Conservation (phyloP, 2,888 invertebrate species). For the Tachina lurida region DNA sequence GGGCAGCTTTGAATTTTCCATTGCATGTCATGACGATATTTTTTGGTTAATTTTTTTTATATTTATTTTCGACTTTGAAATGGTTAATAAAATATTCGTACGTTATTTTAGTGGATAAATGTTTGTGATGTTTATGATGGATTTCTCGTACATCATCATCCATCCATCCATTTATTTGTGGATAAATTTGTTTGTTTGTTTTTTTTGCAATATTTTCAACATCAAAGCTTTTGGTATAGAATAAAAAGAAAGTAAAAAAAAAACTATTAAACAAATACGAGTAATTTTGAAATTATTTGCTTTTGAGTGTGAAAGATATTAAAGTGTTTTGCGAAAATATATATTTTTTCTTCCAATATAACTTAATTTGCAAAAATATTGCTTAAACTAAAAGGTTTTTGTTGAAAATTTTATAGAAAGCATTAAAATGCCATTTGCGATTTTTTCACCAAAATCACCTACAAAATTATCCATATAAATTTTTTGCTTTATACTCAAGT, state of each 20-base stretch:
- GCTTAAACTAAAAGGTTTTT: constrained; percentile 3
- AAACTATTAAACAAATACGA: constrained; percentile 4
- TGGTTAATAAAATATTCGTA: constrained; percentile 66
- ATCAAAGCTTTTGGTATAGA: constrained; percentile 38
- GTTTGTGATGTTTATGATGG: constrained; percentile 40
- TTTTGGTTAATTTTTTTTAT: constrained; percentile 1
- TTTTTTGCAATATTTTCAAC: constrained; percentile 4
- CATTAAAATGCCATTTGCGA: no score
- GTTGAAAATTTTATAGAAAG: not conserved
- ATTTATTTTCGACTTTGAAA: constrained; percentile 47
- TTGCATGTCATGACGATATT: constrained; percentile 4
- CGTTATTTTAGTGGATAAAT: constrained; percentile 57
- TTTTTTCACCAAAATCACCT: no score
- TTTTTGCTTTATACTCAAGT: not conserved
- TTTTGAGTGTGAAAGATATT: constrained; percentile 20
- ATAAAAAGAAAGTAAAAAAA: constrained; percentile 18
- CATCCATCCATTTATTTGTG: constrained; percentile 25
- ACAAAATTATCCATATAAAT: not conserved
- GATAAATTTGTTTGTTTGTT: constrained; percentile 16
- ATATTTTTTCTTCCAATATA: not conserved
- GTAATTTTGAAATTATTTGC: constrained; percentile 32
- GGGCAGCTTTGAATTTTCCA: not conserved
- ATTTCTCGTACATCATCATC: constrained; percentile 24
- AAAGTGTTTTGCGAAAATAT: not conserved
- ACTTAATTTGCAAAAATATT: not conserved